These are phyloP conservation scores for Eurystomus glaucurus DNA, from an alignment of 2,797 vertebrate species.

Conservation along the genomic window DNA sequence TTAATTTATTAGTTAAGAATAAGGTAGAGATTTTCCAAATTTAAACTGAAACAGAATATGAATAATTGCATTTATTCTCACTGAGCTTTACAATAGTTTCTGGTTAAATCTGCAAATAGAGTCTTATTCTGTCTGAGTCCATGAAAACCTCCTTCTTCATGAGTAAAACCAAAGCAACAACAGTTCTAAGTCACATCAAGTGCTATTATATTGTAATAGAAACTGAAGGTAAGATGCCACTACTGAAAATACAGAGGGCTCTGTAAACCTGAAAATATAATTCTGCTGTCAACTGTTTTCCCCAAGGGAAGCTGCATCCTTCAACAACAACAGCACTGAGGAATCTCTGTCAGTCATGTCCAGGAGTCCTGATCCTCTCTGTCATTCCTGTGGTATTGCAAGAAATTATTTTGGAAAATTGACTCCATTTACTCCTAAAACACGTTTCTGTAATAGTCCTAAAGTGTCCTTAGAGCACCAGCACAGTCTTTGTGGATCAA, in stretches of 20 bases:
- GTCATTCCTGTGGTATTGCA: neutral
- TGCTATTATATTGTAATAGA: neutral
- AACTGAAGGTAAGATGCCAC: neutral
- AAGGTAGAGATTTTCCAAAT: neutral
- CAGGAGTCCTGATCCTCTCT: neutral
- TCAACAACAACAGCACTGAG: neutral
- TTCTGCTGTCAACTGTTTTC: neutral
- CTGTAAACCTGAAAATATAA: neutral
- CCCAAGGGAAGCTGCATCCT: neutral
- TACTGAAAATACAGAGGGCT: neutral
- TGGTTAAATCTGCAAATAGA: neutral
- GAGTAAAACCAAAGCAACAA: neutral
- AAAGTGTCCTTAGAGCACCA: neutral
- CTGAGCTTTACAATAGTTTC: neutral
- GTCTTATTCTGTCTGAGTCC: neutral
- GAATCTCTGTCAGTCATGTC: neutral
- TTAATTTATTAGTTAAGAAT: neutral
- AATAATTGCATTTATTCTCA: neutral
- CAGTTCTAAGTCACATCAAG: neutral
- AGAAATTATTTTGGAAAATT: neutral
- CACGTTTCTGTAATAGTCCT: neutral
- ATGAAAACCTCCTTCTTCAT: neutral
- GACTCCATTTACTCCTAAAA: neutral
- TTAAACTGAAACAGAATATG: neutral
- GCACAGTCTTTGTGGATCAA: neutral